These are phyloP conservation scores for Muscina levida DNA, from an alignment of 2,888 invertebrate genomes.

Conservation along the genomic window DNA sequence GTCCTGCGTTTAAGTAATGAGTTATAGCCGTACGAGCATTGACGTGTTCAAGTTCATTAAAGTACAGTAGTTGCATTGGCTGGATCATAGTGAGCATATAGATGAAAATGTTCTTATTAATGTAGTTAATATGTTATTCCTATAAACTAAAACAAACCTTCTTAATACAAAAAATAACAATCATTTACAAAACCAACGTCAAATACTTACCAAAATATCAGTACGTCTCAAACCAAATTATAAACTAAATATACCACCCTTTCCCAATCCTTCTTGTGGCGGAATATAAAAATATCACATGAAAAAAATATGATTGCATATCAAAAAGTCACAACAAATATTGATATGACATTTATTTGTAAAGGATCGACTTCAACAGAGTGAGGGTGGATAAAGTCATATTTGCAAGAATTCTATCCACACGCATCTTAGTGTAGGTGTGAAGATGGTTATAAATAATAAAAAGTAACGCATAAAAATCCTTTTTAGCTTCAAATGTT, in stretches of 20 bases:
- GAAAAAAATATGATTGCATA: slow-evolving; percentile 36
- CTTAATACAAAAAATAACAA: too few relatives aligned
- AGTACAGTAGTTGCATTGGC: too few relatives aligned
- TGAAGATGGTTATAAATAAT: slow-evolving; percentile 17
- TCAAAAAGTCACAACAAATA: slow-evolving; percentile 50
- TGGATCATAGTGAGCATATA: too few relatives aligned
- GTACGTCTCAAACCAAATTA: background rate
- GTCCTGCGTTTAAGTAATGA: too few relatives aligned
- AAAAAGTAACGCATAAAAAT: slow-evolving; percentile 48
- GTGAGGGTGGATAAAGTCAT: slow-evolving; percentile 33
- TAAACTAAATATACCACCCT: background rate
- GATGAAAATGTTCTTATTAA: too few relatives aligned
- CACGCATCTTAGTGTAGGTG: background rate
- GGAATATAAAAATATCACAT: slow-evolving; percentile 3
- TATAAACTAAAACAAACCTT: too few relatives aligned
- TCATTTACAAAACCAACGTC: too few relatives aligned
- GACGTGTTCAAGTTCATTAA: too few relatives aligned
- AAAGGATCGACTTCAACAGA: slow-evolving; percentile 6
- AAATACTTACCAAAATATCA: too few relatives aligned
- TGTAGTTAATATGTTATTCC: too few relatives aligned
- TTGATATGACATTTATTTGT: slow-evolving; percentile 48
- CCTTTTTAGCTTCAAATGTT: slow-evolving; percentile 61
- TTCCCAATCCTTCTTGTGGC: background rate
- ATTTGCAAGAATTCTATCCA: background rate
- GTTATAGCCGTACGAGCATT: too few relatives aligned